Conservation (phyloP, 2,888 invertebrate species). For the Cephus nigrinus region DNA sequence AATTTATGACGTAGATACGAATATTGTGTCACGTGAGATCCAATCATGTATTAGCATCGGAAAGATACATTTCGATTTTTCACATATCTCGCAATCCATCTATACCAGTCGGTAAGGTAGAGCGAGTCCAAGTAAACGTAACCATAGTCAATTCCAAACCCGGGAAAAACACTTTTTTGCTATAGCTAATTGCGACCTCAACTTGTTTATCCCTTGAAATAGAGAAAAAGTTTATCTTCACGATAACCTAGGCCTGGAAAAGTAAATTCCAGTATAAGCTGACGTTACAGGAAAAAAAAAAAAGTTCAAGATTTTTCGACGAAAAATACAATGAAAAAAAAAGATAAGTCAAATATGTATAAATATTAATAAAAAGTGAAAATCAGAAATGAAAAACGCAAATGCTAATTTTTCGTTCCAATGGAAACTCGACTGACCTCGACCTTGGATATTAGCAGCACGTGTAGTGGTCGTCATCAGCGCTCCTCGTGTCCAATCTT, state of each 20-base stretch:
- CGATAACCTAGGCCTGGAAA: not conserved
- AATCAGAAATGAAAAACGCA: not conserved
- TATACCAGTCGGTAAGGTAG: not conserved
- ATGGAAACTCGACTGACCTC: not conserved
- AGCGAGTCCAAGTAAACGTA: not conserved
- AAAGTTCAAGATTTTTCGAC: not conserved
- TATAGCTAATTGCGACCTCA: not conserved
- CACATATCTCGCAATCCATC: not conserved
- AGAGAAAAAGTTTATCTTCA: not conserved
- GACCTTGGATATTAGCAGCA: not conserved
- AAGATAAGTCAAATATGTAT: not conserved
- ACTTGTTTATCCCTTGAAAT: not conserved
- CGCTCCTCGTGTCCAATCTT: not conserved
- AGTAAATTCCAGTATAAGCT: not conserved
- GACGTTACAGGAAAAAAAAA: not conserved
- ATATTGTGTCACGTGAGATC: not conserved
- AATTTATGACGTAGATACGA: not conserved
- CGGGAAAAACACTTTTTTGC: not conserved
- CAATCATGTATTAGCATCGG: not conserved
- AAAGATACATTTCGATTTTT: not conserved
- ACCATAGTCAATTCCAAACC: not conserved
- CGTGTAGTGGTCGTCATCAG: not conserved
- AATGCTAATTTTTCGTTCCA: not conserved
- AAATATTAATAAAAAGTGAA: not conserved
- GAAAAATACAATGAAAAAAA: not conserved